phyloP scores from a whole-genome alignment of 2,797 vertebrate genomes.

The Meriones psammophilus region DNA sequence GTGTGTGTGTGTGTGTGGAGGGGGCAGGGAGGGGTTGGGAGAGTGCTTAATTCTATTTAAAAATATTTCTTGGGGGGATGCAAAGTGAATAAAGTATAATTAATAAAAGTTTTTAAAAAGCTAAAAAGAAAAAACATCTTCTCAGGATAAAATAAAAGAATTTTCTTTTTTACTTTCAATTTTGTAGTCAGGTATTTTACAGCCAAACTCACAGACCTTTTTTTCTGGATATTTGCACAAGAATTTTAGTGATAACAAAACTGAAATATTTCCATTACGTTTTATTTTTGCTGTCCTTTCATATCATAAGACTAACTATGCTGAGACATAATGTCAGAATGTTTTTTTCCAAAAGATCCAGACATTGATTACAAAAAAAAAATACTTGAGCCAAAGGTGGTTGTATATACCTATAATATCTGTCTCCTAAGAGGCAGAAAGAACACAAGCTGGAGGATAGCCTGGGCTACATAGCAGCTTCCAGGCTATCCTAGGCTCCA shows the following conservation, averaged over 20 bases:
- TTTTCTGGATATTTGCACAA: not conserved
- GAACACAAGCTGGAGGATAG: not conserved
- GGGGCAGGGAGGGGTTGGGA: too few species aligned
- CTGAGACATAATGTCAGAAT: conserved; percentile 33
- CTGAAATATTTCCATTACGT: not conserved
- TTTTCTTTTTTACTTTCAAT: not conserved
- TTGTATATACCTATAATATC: not conserved
- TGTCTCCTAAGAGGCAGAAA: not conserved
- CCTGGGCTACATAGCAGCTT: not conserved
- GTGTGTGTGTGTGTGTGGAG: too few species aligned
- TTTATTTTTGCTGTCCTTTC: not conserved
- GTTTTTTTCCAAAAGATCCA: not conserved
- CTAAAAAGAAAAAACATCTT: not conserved
- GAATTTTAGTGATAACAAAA: not conserved
- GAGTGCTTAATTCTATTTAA: not conserved
- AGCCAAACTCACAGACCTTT: not conserved
- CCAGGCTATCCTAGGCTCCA: not conserved
- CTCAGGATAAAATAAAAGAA: not conserved
- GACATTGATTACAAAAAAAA: not conserved
- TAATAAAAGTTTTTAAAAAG: too few species aligned
- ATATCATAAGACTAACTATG: not conserved
- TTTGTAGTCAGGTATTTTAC: not conserved
- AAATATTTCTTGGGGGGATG: not conserved
- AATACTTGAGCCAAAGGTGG: not conserved
- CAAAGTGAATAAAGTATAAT: too few species aligned